Percentiles rank a stretch among this genome's conserved stretches.
Evolutionary conservation across 2,888 invertebrate genomes (phyloP).

Genomic region (Nebria salina): DNA sequence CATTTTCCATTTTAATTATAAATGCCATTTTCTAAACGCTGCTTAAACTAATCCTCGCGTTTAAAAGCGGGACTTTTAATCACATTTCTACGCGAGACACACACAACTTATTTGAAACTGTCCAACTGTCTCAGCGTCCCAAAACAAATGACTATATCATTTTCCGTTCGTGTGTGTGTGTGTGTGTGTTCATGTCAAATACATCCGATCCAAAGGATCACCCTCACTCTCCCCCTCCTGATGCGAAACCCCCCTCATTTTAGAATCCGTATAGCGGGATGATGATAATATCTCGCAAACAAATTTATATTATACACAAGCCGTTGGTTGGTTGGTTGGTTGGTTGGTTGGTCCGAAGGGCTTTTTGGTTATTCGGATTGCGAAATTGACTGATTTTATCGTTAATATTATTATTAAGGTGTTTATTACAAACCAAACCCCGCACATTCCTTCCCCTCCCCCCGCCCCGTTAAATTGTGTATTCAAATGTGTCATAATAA

Average conservation of each 20-base stretch:
- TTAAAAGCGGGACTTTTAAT: too few species aligned
- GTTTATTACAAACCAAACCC: background rate
- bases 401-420: background rate
- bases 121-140: background rate
- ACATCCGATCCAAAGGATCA: background rate
- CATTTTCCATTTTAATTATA: too few species aligned
- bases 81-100: too few species aligned
- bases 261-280: background rate
- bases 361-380: background rate
- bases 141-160: background rate
- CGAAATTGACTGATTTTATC: background rate
- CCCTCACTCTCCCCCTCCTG: background rate
- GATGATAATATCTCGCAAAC: background rate
- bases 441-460: background rate
- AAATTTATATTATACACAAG: background rate
- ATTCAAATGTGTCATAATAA: too few species aligned
- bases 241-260: background rate
- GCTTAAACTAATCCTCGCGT: too few species aligned
- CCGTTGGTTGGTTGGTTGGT: background rate
- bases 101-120: background rate
- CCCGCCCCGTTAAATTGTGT: too few species aligned
- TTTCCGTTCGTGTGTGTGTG: conserved; percentile 5
- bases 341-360: background rate
- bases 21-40: too few species aligned
- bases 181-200: background rate